Percentiles rank a stretch among this genome's conserved stretches.
Evolutionary conservation across 2,888 invertebrate genomes (phyloP).

Genomic region (Exocentrus adspersus): DNA sequence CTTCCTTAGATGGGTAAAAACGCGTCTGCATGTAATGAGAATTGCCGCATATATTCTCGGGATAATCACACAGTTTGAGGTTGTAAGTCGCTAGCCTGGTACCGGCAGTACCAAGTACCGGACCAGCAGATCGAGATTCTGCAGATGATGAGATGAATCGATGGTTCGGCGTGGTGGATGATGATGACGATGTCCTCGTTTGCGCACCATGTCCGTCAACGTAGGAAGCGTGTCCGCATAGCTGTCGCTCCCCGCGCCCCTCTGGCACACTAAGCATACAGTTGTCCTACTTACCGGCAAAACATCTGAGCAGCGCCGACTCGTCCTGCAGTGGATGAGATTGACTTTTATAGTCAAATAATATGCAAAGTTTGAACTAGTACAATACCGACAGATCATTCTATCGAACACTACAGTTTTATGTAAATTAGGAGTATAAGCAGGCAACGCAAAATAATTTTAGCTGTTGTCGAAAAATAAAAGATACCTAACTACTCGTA

Average conservation of each 20-base stretch:
- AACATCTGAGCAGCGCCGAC: slow-evolving; percentile 47
- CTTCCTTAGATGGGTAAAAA: not conserved
- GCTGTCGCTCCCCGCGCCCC: slow-evolving; percentile 47
- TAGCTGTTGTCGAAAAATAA: too few relatives aligned
- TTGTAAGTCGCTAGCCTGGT: slow-evolving; percentile 18
- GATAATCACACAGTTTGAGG: not conserved
- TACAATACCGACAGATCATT: too few relatives aligned
- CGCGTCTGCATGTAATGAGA: not conserved
- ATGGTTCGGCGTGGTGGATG: slow-evolving; percentile 30
- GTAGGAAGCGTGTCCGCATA: slow-evolving; percentile 63
- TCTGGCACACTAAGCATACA: slow-evolving; percentile 56
- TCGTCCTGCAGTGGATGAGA: slow-evolving; percentile 47
- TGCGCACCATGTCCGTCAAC: slow-evolving; percentile 58
- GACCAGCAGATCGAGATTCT: slow-evolving; percentile 29
- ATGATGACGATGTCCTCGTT: slow-evolving; percentile 57
- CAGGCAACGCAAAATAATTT: too few relatives aligned
- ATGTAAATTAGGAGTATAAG: too few relatives aligned
- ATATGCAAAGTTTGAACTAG: not conserved
- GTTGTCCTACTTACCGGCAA: slow-evolving; percentile 57
- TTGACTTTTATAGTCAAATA: not conserved
- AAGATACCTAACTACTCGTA: too few relatives aligned
- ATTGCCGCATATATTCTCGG: not conserved
- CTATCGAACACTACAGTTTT: too few relatives aligned
- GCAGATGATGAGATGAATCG: slow-evolving; percentile 30
- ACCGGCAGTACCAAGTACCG: slow-evolving; percentile 34